Base-by-base conservation (phyloP, 2,797 vertebrate genomes). In the Anguilla marmorata region DNA sequence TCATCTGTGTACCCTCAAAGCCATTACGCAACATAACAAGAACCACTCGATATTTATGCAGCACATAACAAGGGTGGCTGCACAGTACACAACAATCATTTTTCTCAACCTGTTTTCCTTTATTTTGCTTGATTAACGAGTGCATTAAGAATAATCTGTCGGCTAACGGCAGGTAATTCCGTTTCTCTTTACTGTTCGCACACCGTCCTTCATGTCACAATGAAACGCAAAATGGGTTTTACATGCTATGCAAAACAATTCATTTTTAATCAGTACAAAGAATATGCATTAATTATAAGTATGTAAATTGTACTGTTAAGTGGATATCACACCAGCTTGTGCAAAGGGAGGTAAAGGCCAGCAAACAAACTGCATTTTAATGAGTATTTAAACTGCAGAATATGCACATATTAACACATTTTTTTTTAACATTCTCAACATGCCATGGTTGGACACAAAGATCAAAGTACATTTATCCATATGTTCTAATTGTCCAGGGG, bases 261-360 rank as follows among this genome's bases (percentile, higher is more conserved):
- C 89, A 69, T 56, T 80, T 41, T 66, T 48, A 19, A 14, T 85
- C 56, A 8, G 85, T 72, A 89, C 86, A 85, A 66, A 66, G 72
- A 87, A 74, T 21, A 7, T 86, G 50, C 41, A 56, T 41, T 80
- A 87, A 66, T n/a, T 91, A 91, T 93, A 94, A 86, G 79, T 33
- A 86, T 79, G 69, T 79, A 37, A 79, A 56, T 87, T 87, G 50
- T 41, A 54, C 19, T 58, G 72, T 87, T 56, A n/a, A 60, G 56
- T 83, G 79, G 58, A 84, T 84, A 84, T 83, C 85, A 33, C 82
- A 56, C n/a, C 60, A 85, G 52, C 50, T 56, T 82, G 72, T 66
- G 63, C 63, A 66, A 27, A 27, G 58, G 19, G 58, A 21, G 21
- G 16, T 24, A 66, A 66, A n/a, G 63, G 63, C 21, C 63, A 66